Evolutionary conservation across 2,888 invertebrate species (phyloP), one percentile per base, ranked within the genome.

Genomic region (Heliconius erato): DNA sequence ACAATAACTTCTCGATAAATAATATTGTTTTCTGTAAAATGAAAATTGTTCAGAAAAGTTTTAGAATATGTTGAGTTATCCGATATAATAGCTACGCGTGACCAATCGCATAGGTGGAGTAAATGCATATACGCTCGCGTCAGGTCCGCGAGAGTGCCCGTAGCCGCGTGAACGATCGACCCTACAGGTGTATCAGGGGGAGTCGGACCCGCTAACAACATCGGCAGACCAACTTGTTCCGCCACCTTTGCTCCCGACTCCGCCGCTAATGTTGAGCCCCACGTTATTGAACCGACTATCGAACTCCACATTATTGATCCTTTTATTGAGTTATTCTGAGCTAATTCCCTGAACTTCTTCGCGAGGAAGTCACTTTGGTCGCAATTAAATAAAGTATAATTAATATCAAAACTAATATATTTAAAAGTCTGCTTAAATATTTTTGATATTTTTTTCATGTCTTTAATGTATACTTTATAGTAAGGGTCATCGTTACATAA

Each of bases 81-180:
- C 0, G 98, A 98, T 28, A 98, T 90, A 0, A 98, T 97, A 0
- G 98, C 98, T 0, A 98, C 96, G 69, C 98, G 96, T 67, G 93
- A 96, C 98, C 98, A 98, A 0, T 96, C 96, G 77, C 87, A 86
- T 59, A 44, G 63, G 7, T 35, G 7, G 49, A 89, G 83, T 44
- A 89, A 87, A 28, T 83, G 78, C 19, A 80, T 83, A 28, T 85
- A 81, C 4, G 87, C 89, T 2, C n/a, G 59, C 11, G 85, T 84
- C 11, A 89, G 84, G 74, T 87, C 87, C 26, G 74, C 80, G 35
- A 87, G 65, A 12, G 79, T 72, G 5, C 88, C 88, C 12, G 86
- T 81, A 44, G 86, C 65, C 54, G 86, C 81, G 77, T 82, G 85
- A 72, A 87, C 84, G 2, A 79, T 83, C 7, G 81, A 63, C 11